phyloP scores from a whole-genome alignment of 2,113 vertebrate species.

The Halcyon senegalensis region DNA sequence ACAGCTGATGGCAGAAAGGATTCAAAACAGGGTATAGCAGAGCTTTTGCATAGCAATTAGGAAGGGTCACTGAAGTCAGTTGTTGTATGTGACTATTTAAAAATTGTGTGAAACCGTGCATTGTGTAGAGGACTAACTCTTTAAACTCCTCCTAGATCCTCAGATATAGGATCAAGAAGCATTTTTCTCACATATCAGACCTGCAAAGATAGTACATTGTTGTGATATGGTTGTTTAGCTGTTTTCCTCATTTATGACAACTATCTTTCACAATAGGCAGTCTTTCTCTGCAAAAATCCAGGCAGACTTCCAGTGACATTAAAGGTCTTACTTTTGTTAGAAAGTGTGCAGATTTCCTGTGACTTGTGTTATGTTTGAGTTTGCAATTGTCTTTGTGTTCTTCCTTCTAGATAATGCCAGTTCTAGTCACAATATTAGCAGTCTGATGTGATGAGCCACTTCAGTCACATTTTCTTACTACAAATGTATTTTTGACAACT shows the following conservation, averaged over 20 bases:
- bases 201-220: neutral
- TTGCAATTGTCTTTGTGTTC: neutral
- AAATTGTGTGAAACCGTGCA: neutral
- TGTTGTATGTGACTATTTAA: neutral
- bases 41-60: neutral
- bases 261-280: neutral
- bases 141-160: neutral
- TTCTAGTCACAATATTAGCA: neutral
- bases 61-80: neutral
- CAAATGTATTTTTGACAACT: neutral
- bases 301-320: neutral
- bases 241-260: neutral
- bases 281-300: neutral
- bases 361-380: neutral
- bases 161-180: neutral
- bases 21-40: neutral
- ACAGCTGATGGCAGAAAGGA: neutral
- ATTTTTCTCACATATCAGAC: neutral
- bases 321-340: neutral
- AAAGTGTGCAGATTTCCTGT: neutral
- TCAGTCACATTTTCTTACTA: neutral
- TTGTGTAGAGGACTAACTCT: neutral
- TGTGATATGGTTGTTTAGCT: neutral
- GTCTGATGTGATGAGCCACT: neutral
- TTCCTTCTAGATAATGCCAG: neutral